Evolutionary conservation across 2,888 invertebrate species (phyloP), one percentile per base, ranked within the genome.

Genomic region (Erpobdella octoculata): DNA sequence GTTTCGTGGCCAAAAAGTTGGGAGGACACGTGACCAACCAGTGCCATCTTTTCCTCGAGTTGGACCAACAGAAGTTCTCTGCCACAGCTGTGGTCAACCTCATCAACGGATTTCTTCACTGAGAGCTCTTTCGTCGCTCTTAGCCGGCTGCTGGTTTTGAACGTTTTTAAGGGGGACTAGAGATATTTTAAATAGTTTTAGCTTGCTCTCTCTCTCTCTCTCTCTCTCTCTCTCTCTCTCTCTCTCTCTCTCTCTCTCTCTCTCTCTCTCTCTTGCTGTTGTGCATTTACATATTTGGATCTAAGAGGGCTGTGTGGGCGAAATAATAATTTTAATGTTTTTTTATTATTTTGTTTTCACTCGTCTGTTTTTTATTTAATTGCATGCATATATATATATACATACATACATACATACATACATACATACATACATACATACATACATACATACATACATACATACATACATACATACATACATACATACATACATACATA

Each of bases 21-120:
- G 89, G 91, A 71, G 90, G 90, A 78, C 88, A 88, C 77, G 87
- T 89, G 64, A 94, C 95, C 85, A 97, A 97, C 86, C 91, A 93
- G 85, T 96, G 96, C 85, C 96, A 96, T 86, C 88, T 97, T 76
- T 96, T 97, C 85, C 93, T 94, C 33, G 96, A 97, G 83, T 86
- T 94, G 6, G 67, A 67, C n/a, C n/a, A 3, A 6, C 15, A 25
- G 18, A 28, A 67, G n/a, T 67, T 67, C n/a, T 48, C 67, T 5
- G 67, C 67, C 37, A 18, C 48, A 4, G n/a, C 46, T 21, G 36
- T 38, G 15, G 31, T 67, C 48, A 25, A 12, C 31, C 12, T 48
- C 6, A 25, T 67, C 67, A 67, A 67, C 33, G 37, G 21, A 18
- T 48, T 67, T 18, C 41, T 41, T 4, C 33, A 35, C 4, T n/a